These are phyloP conservation scores for Lota lota DNA, from an alignment of 2,113 vertebrate species.

Conservation along the genomic window DNA sequence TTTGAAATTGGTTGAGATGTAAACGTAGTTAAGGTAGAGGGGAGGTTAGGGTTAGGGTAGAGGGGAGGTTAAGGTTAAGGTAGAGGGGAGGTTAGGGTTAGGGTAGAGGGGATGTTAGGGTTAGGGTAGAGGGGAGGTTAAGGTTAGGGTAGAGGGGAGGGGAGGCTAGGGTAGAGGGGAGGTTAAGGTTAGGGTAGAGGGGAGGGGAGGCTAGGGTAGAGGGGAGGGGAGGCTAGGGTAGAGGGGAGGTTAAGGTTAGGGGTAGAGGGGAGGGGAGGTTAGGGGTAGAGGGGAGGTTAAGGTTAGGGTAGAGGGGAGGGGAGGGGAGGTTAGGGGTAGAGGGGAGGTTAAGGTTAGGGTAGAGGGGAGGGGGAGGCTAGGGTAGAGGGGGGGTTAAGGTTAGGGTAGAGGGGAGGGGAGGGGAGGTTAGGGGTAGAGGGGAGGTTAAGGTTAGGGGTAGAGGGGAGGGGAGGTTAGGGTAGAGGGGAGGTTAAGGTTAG, in stretches of 20 bases:
- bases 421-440: background rate
- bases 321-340: background rate
- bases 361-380: background rate
- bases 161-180: no score
- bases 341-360: background rate
- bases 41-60: background rate
- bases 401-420: background rate
- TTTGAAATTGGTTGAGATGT: conserved; percentile 39
- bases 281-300: no score
- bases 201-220: background rate
- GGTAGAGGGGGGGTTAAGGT: no score
- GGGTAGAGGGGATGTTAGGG: no score
- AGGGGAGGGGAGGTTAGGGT: background rate
- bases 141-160: background rate
- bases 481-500: no score
- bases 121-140: background rate
- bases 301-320: background rate
- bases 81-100: no score
- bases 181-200: no score
- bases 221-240: no score
- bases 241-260: background rate
- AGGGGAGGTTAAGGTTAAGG: no score
- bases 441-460: background rate
- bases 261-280: background rate
- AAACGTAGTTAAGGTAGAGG: background rate